A percentile compares a stretch with the other conserved stretches of the same genome.
phyloP scores from a whole-genome alignment of 2,797 vertebrate species.

The Anguilla pacifica region DNA sequence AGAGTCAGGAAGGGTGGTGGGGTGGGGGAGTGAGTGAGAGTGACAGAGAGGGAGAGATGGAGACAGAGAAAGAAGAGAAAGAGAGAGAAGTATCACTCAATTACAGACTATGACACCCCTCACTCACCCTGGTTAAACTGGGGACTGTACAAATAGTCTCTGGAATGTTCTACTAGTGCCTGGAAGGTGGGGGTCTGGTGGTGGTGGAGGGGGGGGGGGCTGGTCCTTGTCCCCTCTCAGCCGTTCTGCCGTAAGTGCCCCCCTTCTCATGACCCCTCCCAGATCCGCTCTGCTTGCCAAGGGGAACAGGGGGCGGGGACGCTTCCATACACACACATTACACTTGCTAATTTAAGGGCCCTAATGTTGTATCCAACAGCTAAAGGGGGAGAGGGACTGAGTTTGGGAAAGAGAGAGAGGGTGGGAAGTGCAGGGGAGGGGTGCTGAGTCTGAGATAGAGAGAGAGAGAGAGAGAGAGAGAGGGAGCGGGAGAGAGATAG shows the following conservation, averaged over 20 bases:
- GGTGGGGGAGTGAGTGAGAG: not conserved
- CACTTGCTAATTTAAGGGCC: constrained; percentile 35
- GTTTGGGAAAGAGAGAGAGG: not conserved
- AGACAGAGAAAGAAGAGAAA: not conserved
- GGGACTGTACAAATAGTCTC: not conserved
- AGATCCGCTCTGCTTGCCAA: not conserved
- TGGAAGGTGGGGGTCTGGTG: not conserved
- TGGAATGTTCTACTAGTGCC: not conserved
- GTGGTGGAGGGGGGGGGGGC: not conserved
- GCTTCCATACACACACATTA: constrained; percentile 19
- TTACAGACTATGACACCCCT: not conserved
- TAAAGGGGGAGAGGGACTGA: not conserved
- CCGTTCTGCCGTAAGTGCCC: not conserved
- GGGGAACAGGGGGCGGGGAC: not conserved
- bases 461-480: not conserved
- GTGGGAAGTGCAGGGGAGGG: not conserved
- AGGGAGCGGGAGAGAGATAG: not conserved
- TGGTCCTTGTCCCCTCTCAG: not conserved
- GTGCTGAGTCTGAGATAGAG: not conserved
- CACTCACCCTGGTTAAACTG: not conserved
- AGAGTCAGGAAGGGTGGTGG: not conserved
- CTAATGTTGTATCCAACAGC: constrained; percentile 13
- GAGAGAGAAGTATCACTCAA: not conserved
- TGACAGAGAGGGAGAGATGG: not conserved
- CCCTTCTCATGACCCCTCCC: not conserved